These are phyloP conservation scores for Onychomys arenicola DNA, from an alignment of 2,797 vertebrate species.

Conservation along the genomic window DNA sequence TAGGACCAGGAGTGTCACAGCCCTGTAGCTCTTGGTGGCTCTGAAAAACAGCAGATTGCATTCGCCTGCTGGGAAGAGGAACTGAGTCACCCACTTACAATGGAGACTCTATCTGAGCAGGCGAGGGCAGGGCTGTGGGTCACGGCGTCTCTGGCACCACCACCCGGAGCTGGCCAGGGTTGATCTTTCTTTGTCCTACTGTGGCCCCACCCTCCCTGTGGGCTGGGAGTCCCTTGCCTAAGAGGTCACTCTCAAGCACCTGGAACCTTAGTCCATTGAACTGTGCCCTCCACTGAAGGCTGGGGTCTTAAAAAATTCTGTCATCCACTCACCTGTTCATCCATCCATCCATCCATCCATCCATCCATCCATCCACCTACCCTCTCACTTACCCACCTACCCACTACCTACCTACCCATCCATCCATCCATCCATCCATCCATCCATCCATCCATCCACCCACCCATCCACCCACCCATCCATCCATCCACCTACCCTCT, in stretches of 20 bases:
- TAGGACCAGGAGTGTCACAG: neutral
- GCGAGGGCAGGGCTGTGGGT: neutral
- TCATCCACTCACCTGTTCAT: neutral
- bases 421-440: rapidly evolving
- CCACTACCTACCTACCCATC: neutral
- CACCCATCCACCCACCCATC: neutral
- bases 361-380: neutral
- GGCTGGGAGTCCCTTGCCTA: neutral
- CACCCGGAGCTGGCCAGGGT: neutral
- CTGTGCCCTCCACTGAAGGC: neutral
- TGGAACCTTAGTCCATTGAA: neutral
- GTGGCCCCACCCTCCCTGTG: neutral
- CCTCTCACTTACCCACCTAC: neutral
- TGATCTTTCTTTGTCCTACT: slow-evolving; percentile 1
- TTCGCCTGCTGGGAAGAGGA: slow-evolving; percentile 1
- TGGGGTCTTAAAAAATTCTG: neutral
- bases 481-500: neutral
- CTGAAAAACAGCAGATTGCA: slow-evolving; percentile 30
- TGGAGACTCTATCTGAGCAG: neutral
- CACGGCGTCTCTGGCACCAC: neutral
- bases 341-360: neutral
- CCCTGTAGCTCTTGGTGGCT: neutral
- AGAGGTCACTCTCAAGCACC: neutral
- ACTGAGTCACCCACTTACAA: neutral
- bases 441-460: neutral